A percentile compares a stretch with the other conserved stretches of the same genome.
Conservation (phyloP, 2,797 vertebrate species). For the Gymnoscopelus braueri region DNA sequence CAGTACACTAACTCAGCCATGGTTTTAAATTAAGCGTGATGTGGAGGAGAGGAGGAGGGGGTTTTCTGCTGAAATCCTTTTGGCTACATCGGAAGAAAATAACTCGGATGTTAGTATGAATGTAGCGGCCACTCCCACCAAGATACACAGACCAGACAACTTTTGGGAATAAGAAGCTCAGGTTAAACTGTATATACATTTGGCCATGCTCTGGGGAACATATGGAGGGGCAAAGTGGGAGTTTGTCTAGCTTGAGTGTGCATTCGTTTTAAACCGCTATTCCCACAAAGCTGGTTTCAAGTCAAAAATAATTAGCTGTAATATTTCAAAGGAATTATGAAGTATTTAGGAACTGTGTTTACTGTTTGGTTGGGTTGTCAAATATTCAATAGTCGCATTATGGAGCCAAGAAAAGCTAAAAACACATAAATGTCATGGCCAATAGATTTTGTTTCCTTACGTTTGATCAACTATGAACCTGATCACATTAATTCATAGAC, state of each 20-base stretch:
- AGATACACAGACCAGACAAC: conserved; percentile 37
- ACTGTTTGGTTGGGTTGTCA: conserved; percentile 50
- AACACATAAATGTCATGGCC: conserved; percentile 22
- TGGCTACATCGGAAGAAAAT: conserved; percentile 70
- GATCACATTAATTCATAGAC: conserved; percentile 2
- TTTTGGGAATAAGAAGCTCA: conserved; percentile 43
- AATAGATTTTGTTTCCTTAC: conserved; percentile 11
- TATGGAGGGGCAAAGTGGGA: conserved; percentile 47
- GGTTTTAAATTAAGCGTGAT: conserved; percentile 85
- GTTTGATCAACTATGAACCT: conserved; percentile 22
- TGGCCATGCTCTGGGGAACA: conserved; percentile 51
- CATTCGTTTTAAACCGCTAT: conserved; percentile 66
- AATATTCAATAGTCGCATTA: conserved; percentile 36
- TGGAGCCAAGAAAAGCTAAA: conserved; percentile 39
- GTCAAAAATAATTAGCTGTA: conserved; percentile 67
- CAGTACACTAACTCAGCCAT: conserved; percentile 81
- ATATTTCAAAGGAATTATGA: conserved; percentile 56
- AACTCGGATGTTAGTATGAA: conserved; percentile 66
- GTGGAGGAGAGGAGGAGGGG: conserved; percentile 47
- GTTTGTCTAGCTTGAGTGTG: conserved; percentile 54
- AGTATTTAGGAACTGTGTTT: conserved; percentile 49
- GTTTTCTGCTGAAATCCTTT: conserved; percentile 65
- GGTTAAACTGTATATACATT: conserved; percentile 40
- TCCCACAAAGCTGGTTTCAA: conserved; percentile 68
- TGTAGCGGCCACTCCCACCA: conserved; percentile 46